Percentiles rank a stretch among this genome's conserved stretches.
These are phyloP conservation scores for Lutjanus argentimaculatus DNA, from an alignment of 2,797 vertebrate species.

Conservation along the genomic window DNA sequence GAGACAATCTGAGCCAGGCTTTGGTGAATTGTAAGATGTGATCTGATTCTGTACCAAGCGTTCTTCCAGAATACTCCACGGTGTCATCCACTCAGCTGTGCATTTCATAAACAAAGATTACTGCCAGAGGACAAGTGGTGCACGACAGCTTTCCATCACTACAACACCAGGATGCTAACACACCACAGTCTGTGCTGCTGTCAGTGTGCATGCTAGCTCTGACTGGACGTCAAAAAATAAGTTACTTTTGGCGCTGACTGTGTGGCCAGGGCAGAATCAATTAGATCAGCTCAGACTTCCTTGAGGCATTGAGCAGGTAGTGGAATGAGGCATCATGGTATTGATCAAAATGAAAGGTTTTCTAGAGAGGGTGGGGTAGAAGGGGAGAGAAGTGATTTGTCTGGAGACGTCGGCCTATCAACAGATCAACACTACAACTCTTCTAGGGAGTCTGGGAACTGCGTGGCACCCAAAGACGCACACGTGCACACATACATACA, in stretches of 20 bases:
- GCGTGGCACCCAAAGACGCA: constrained; percentile 13
- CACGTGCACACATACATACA: constrained; percentile 13
- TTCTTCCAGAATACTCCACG: neutral
- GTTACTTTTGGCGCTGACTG: constrained; percentile 33
- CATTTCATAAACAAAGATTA: constrained; percentile 30
- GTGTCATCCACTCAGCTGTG: constrained; percentile 12
- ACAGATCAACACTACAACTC: constrained; percentile 42
- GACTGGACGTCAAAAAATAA: constrained; percentile 27
- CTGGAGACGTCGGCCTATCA: constrained; percentile 4
- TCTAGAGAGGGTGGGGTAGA: constrained; percentile 33
- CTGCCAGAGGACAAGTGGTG: constrained; percentile 7
- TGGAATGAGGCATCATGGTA: constrained; percentile 33
- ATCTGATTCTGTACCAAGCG: neutral
- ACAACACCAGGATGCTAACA: neutral
- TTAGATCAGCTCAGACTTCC: constrained; percentile 40
- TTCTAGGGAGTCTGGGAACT: constrained; percentile 20
- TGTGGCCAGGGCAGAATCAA: constrained; percentile 39
- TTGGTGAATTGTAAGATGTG: neutral
- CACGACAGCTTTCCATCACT: constrained; percentile 32
- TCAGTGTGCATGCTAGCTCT: constrained; percentile 2
- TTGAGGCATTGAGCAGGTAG: constrained; percentile 28
- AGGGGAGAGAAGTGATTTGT: neutral
- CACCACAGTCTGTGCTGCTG: constrained; percentile 13
- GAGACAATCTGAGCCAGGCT: neutral
- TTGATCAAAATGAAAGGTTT: constrained; percentile 54